These are phyloP conservation scores for Oplegnathus fasciatus DNA, from an alignment of 2,113 vertebrate species.

Conservation along the genomic window DNA sequence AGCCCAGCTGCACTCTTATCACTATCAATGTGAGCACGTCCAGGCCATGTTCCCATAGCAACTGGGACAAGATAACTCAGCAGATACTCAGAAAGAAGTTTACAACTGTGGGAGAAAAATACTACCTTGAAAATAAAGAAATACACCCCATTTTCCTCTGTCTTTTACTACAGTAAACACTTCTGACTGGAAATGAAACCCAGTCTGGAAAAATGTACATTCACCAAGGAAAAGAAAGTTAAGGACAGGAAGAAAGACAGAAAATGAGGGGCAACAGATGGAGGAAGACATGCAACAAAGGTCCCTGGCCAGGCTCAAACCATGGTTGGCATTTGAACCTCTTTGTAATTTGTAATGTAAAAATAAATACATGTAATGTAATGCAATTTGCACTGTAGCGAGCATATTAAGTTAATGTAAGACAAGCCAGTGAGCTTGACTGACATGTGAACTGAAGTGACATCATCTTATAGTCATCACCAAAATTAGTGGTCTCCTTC, in stretches of 20 bases:
- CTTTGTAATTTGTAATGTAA: not conserved
- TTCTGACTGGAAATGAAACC: not conserved
- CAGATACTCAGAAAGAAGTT: conserved; percentile 31
- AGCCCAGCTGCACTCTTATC: conserved; percentile 45
- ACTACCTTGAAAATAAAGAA: not conserved
- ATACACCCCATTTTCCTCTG: not conserved
- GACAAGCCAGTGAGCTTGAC: not conserved
- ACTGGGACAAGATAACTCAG: conserved; percentile 21
- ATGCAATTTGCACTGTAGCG: not conserved
- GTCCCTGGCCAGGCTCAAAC: not conserved
- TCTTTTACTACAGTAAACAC: not conserved
- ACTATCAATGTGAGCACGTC: not conserved
- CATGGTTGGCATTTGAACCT: too few relatives aligned
- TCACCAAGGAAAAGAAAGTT: not conserved
- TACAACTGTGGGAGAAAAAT: not conserved
- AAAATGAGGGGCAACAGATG: not conserved
- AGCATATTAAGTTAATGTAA: not conserved
- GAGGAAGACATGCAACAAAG: not conserved
- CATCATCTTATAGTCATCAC: not conserved
- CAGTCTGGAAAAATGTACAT: not conserved
- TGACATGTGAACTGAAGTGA: not conserved
- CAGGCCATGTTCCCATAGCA: conserved; percentile 28
- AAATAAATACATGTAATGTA: too few relatives aligned
- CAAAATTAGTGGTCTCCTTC: not conserved
- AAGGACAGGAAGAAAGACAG: not conserved